Evolutionary conservation across 1,140 invertebrate species (phyloP), one percentile per base, ranked within the genome.

Genomic region (Delia radicum): DNA sequence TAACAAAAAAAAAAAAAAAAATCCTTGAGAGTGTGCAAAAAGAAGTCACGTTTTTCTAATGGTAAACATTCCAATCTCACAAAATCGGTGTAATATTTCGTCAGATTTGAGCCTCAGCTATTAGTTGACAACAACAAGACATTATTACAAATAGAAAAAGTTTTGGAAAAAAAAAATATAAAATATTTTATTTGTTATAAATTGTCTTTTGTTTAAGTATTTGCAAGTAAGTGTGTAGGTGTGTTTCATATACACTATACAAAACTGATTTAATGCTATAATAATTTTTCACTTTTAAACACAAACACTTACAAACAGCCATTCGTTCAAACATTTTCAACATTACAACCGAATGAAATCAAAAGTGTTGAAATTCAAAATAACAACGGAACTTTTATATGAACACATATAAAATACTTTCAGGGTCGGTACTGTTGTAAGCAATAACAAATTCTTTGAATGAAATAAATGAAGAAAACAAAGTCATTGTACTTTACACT

Each of bases 261-360:
- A 69, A 69, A 69, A 69, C 65, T 69, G 65, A 69, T 69, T 69
- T 69, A 69, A 69, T 29, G 65, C 29, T 69, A 33, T 69, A 69
- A 69, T 69, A 31, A 69, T 69, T 67, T 55, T 55, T 55, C 48
- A 55, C 24, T 2, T 55, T 55, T 55, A 67, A 67, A 29, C 10
- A 29, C 63, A 31, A 67, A 67, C 27, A 29, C 63, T n/a, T 4
- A 55, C 48, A 55, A 4, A 55, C 29, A 24, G 8, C 15, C 65
- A 69, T 21, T 33, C 13, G 6, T 69, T 37, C 7, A 24, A 24
- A 37, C 18, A 33, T 33, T 69, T 33, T 33, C 65, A 69, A 69
- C 65, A 55, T 18, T 21, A 55, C n/a, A 33, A 33, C 10, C 65
- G 63, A 67, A 33, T 69, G 65, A 69, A 69, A 69, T 33, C 65